Evolutionary conservation across 2,113 vertebrate species (phyloP), one percentile per base, ranked within the genome.

Genomic region (Neomonachus schauinslandi): DNA sequence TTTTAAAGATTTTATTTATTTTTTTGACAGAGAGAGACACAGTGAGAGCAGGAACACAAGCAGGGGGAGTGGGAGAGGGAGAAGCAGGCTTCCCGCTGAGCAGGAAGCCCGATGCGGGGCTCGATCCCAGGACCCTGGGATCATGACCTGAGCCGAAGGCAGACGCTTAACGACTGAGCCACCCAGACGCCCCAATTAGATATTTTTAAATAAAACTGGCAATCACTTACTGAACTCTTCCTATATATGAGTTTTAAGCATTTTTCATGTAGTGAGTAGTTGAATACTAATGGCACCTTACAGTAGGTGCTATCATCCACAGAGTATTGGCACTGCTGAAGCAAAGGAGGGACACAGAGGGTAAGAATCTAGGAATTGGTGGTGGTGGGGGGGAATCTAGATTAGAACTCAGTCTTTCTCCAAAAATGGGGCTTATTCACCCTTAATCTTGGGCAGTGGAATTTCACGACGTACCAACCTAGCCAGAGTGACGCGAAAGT

Each of bases 191-290:
- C n/a, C n/a, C n/a, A 93, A 96, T 85, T 57, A 71, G 12, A 71
- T 93, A 53, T 86, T 81, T 91, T 49, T 24, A 86, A 89, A 65
- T 55, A 95, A 94, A 57, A 46, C 46, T 89, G 42, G 81, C n/a
- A 65, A 33, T 88, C 82, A 77, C 18, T 91, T 81, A 79, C 12
- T 74, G 19, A 89, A 46, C 51, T 76, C 14, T 91, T 86, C 53
- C 24, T 81, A 36, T 31, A 53, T 33, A 22, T 3, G 71, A 19
- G 5, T 67, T 77, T 79, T 55, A 91, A 63, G 31, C 4, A 59
- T n/a, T 83, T 91, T 82, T 88, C 49, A 71, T 19, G 5, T 36
- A 42, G 7, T 3, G 28, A 92, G n/a, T 39, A 80, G 76, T 33
- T 88, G 39, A 95, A 80, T 89, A 2, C 28, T 15, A 81, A 65